Evolutionary conservation across 2,797 vertebrate genomes (phyloP).

Genomic region (Sebastes ruberrimus): DNA sequence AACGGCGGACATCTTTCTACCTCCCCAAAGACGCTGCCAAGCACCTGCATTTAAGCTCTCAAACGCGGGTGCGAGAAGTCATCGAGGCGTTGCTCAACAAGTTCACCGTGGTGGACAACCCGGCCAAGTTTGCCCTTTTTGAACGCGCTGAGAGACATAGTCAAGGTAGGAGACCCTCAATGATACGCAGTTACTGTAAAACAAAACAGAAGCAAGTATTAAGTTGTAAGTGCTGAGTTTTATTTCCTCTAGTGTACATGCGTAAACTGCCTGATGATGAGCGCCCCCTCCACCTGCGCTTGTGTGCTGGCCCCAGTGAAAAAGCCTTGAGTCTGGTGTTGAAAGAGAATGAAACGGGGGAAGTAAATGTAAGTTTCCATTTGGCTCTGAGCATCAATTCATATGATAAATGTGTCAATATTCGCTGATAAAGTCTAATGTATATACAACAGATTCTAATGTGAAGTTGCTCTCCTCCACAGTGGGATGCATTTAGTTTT

Average conservation of each 20-base stretch:
- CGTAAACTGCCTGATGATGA: slow-evolving; percentile 90
- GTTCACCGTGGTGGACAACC: slow-evolving; percentile 95
- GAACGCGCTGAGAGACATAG: slow-evolving; percentile 89
- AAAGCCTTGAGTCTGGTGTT: slow-evolving; percentile 90
- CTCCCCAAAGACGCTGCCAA: slow-evolving; percentile 94
- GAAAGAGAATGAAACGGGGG: slow-evolving; percentile 95
- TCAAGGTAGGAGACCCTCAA: slow-evolving; percentile 83
- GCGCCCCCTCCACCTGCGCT: slow-evolving; percentile 87
- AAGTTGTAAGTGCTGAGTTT: background rate
- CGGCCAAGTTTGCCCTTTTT: slow-evolving; percentile 94
- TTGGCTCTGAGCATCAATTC: background rate
- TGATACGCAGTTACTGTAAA: background rate
- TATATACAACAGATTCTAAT: background rate
- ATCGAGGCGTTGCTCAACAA: slow-evolving; percentile 95
- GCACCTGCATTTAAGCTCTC: slow-evolving; percentile 93
- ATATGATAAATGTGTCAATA: background rate
- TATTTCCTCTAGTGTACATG: slow-evolving; percentile 82
- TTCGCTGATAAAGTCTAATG: background rate
- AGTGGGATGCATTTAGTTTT: slow-evolving; percentile 97
- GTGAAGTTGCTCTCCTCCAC: slow-evolving; percentile 21
- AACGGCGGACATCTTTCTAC: slow-evolving; percentile 94
- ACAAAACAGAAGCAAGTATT: background rate
- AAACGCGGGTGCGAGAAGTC: slow-evolving; percentile 90
- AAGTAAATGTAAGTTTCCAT: slow-evolving; percentile 90
- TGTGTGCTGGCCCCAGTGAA: slow-evolving; percentile 92